Conservation (phyloP, 2,888 invertebrate species). For the Drosophila mayaguana region DNA sequence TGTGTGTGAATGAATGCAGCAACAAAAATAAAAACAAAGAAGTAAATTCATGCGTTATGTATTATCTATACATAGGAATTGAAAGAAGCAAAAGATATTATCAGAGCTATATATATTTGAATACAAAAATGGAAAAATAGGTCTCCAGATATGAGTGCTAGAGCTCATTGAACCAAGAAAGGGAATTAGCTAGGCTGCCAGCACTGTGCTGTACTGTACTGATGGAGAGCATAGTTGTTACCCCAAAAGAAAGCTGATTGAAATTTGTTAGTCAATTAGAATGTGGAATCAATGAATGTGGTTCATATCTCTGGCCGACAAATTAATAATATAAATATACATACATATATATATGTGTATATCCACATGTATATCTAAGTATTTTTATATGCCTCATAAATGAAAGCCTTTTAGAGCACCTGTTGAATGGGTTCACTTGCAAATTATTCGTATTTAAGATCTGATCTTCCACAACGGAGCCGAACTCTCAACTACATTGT, state of each 20-base stretch:
- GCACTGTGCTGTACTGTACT: background rate
- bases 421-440: constrained; percentile 2
- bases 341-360: background rate
- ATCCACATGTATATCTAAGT: background rate
- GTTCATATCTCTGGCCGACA: constrained; percentile 5
- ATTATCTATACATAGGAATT: constrained; percentile 12
- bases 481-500: constrained; percentile 17
- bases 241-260: constrained; percentile 20
- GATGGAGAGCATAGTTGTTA: constrained; percentile 4
- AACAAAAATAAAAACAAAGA: constrained; percentile 51
- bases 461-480: background rate
- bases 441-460: background rate
- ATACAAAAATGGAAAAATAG: background rate
- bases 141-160: background rate
- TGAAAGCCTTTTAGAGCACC: constrained; percentile 1
- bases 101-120: constrained; percentile 2
- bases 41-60: constrained; percentile 23
- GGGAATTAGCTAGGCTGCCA: constrained; percentile 6
- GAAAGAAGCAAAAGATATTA: constrained; percentile 12
- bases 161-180: constrained; percentile 10
- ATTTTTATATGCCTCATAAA: background rate
- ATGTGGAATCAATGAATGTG: constrained; percentile 26
- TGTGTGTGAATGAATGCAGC: constrained; percentile 12
- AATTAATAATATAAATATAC: background rate
- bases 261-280: constrained; percentile 36